Base-by-base conservation (phyloP, 2,113 vertebrate genomes). In the Leptobrachium ailaonicum region DNA sequence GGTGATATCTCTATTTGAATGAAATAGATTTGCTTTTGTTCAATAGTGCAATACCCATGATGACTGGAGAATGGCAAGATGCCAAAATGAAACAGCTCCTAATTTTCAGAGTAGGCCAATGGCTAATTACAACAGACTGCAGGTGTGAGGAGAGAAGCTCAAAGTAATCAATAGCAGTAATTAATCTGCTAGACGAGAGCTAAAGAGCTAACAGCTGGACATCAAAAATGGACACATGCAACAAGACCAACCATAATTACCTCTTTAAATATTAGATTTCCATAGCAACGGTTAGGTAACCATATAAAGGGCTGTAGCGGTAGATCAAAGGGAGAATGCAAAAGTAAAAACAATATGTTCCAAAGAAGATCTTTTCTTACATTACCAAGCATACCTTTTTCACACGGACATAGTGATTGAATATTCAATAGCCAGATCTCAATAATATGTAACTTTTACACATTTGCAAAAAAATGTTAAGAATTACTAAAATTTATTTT, bases 151-250 rank as follows among this genome's bases (percentile, higher is more conserved):
- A 93, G 92, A 92, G 88, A 90, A 90, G 90, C 93, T 92, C 90
- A 90, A 91, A 93, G 93, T 94, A 94, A 94, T 94, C 92, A 94
- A 94, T 94, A 94, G 93, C 89, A 90, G 93, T 94, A 94, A 94
- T 94, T 94, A 94, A 94, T 94, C 92, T 93, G 92, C 92, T 90
- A 94, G 92, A 90, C 92, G 93, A 88, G 88, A 92, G 93, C 93
- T 93, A 94, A 94, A 94, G 92, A 94, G 92, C 92, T 93, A 93
- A 94, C 92, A 94, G 93, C 93, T 94, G 93, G 93, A 94, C 93
- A 93, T 93, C 91, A 92, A 92, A 89, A 92, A 93, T 89, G 93
- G 93, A 93, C 93, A 93, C 92, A 94, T 90, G 92, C 91, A 94
- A 94, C 91, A 94, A 93, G 93, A 94, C 92, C 92, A 91, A 91